Percentiles rank a stretch among this genome's conserved stretches.
Conservation (phyloP, 1,140 invertebrate genomes). For the Panagrolaimus sp. region DNA sequence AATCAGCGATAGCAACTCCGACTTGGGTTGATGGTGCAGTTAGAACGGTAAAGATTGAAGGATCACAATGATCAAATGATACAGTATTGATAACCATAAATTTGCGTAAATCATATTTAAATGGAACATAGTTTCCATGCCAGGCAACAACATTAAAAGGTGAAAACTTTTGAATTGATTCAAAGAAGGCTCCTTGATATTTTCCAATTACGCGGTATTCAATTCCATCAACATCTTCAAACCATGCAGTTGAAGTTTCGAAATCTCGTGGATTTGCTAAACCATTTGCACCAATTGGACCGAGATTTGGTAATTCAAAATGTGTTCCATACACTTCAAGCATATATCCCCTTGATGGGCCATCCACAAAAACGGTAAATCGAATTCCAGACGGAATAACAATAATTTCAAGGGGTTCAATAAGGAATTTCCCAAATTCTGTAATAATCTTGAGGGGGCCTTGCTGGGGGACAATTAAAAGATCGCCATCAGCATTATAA, state of each 20-base stretch:
- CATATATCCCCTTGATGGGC: constrained; percentile 81
- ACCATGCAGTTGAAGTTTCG: constrained; percentile 78
- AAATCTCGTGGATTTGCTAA: constrained; percentile 92
- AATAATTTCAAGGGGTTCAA: constrained; percentile 90
- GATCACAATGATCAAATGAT: constrained; percentile 91
- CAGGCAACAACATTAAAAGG: constrained; percentile 97
- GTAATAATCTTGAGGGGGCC: constrained; percentile 78
- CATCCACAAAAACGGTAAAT: constrained; percentile 74
- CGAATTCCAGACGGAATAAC: constrained; percentile 91
- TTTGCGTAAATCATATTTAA: constrained; percentile 83
- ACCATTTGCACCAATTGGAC: constrained; percentile 94
- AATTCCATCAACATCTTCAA: constrained; percentile 67
- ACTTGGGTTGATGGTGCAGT: constrained; percentile 81
- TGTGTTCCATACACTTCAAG: constrained; percentile 90
- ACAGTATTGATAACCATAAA: constrained; percentile 97
- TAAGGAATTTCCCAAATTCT: constrained; percentile 82
- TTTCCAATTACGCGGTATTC: constrained; percentile 75
- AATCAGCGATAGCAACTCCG: constrained; percentile 90
- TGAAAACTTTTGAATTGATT: constrained; percentile 72
- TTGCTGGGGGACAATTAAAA: constrained; percentile 88
- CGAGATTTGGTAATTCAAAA: constrained; percentile 83
- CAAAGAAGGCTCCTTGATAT: constrained; percentile 81
- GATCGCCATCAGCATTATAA: constrained; percentile 92
- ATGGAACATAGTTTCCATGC: constrained; percentile 97
- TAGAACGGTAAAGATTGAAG: constrained; percentile 94